Evolutionary conservation across 1,140 invertebrate species (phyloP).

Genomic region (Pectinophora gossypiella): DNA sequence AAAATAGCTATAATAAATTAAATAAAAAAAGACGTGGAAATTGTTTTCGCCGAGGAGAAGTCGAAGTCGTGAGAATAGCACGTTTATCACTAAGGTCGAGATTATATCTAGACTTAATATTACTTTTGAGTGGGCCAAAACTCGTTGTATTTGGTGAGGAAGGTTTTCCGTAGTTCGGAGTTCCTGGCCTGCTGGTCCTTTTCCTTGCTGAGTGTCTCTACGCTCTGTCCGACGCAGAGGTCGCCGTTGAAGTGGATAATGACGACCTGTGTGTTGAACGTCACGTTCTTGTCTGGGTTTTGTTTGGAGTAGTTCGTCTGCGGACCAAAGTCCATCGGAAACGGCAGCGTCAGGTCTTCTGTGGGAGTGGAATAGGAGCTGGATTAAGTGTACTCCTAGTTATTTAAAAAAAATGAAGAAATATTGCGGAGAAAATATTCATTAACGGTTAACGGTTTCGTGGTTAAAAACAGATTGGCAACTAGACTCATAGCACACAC

Average conservation of each 20-base stretch:
- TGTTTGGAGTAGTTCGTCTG: slow-evolving; percentile 48
- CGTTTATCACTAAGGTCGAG: background rate
- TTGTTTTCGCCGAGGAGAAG: background rate
- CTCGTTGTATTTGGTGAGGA: slow-evolving; percentile 66
- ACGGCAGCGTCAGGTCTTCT: slow-evolving; percentile 35
- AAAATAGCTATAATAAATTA: slow-evolving; percentile 23
- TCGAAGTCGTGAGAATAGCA: background rate
- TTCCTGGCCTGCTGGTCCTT: slow-evolving; percentile 67
- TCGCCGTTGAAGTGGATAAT: slow-evolving; percentile 68
- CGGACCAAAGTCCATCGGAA: slow-evolving; percentile 42
- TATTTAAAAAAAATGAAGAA: too few species aligned
- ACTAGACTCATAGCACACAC: too few species aligned
- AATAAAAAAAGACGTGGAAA: slow-evolving; percentile 10
- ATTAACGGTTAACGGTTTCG: too few species aligned
- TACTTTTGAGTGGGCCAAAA: slow-evolving; percentile 64
- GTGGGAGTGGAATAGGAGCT: slow-evolving; percentile 29
- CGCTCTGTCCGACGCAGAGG: slow-evolving; percentile 63
- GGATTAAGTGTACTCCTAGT: too few species aligned
- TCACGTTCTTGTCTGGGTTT: slow-evolving; percentile 57
- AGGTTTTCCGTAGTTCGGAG: slow-evolving; percentile 64
- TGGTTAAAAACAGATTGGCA: too few species aligned
- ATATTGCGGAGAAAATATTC: too few species aligned
- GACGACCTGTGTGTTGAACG: slow-evolving; percentile 65
- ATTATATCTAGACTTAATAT: slow-evolving; percentile 21
- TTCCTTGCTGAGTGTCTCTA: slow-evolving; percentile 67